Percentiles rank a stretch among this genome's conserved stretches.
phyloP scores from a whole-genome alignment of 1,140 invertebrate species.

The Glossosoma conforme region DNA sequence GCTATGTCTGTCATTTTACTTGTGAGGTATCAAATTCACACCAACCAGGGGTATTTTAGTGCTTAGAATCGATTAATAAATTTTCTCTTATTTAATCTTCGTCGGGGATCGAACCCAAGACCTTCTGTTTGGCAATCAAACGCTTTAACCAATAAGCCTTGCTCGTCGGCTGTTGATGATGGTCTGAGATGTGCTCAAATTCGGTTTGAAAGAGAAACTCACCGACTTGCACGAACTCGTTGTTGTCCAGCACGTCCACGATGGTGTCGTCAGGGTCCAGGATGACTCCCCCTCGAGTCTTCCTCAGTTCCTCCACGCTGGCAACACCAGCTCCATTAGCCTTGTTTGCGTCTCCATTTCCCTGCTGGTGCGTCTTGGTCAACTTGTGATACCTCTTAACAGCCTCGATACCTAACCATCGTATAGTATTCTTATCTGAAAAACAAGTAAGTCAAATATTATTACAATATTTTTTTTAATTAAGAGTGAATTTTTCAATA shows the following conservation, averaged over 20 bases:
- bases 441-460: not conserved
- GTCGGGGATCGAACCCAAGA: too few species aligned
- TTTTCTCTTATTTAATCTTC: too few species aligned
- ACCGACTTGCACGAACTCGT: conserved; percentile 63
- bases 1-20: too few species aligned
- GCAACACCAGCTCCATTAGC: conserved; percentile 21
- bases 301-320: conserved; percentile 55
- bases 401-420: conserved; percentile 56
- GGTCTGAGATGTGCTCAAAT: too few species aligned
- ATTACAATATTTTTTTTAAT: conserved; percentile 1
- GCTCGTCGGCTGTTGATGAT: too few species aligned
- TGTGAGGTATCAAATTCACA: too few species aligned
- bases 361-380: conserved; percentile 27
- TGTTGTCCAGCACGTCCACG: conserved; percentile 56
- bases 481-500: not conserved
- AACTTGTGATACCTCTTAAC: conserved; percentile 50
- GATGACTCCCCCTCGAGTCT: conserved; percentile 58
- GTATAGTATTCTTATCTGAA: conserved; percentile 43
- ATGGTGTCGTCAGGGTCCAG: conserved; percentile 57
- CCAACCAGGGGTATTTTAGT: too few species aligned
- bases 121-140: too few species aligned
- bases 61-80: too few species aligned
- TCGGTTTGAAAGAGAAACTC: conserved; percentile 34
- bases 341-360: conserved; percentile 31
- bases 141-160: too few species aligned